A percentile compares a stretch with the other conserved stretches of the same genome.
Conservation (phyloP, 2,888 invertebrate genomes). For the Zhuqinia jingwanae region DNA sequence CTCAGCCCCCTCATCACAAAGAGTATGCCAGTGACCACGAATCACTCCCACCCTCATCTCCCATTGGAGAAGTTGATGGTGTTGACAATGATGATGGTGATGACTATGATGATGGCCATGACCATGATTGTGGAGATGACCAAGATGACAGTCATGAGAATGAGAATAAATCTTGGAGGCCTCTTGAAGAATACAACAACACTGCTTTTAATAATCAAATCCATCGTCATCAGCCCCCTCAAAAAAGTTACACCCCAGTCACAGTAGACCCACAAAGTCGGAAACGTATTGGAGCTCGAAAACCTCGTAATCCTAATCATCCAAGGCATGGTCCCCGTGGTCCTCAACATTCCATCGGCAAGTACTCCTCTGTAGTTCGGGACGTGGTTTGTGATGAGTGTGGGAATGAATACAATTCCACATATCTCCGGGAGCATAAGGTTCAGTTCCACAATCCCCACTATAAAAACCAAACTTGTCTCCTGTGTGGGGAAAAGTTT, state of each 20-base stretch:
- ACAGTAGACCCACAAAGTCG: no score
- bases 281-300: no score
- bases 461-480: constrained; percentile 31
- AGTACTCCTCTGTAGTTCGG: neutral
- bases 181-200: neutral
- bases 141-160: no score
- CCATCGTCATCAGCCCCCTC: no score
- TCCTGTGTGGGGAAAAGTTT: constrained; percentile 29
- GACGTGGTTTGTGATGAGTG: constrained; percentile 37
- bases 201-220: no score
- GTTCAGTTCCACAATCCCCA: constrained; percentile 50
- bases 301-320: no score
- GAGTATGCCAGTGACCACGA: neutral
- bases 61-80: neutral
- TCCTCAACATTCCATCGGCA: neutral
- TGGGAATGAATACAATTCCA: neutral
- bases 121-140: no score
- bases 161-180: neutral
- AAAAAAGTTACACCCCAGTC: no score
- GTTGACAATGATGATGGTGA: neutral
- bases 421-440: constrained; percentile 20
- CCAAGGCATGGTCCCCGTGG: neutral
- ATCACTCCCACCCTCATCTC: neutral
- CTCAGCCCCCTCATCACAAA: no score
- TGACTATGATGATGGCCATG: no score